Conservation (phyloP, 2,888 invertebrate genomes). For the Mimachlamys varia region DNA sequence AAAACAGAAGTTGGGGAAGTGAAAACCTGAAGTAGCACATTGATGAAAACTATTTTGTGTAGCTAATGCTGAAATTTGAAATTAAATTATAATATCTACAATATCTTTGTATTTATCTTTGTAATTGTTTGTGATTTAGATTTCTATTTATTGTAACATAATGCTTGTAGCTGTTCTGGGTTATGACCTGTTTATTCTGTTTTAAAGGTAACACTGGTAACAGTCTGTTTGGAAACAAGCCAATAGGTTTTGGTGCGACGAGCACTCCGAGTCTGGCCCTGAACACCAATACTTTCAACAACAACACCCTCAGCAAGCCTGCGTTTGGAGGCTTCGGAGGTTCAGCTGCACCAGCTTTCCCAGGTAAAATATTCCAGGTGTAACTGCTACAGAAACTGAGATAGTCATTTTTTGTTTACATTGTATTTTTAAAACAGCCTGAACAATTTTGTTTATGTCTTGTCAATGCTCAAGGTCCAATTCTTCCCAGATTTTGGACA, state of each 20-base stretch:
- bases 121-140: no score
- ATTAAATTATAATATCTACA: neutral
- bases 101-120: no score
- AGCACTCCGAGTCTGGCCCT: slow-evolving; percentile 21
- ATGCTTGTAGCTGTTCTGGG: no score
- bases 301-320: slow-evolving; percentile 59
- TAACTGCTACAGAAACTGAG: neutral
- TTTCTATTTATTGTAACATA: no score
- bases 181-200: neutral
- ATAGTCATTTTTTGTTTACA: no score
- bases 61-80: neutral
- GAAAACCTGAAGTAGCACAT: no score
- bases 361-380: slow-evolving; percentile 46
- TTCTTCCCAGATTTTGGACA: no score
- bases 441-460: no score
- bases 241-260: neutral
- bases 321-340: slow-evolving; percentile 56
- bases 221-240: slow-evolving; percentile 61
- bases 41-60: neutral
- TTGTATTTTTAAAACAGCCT: no score
- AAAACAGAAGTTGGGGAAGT: no score
- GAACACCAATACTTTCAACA: neutral
- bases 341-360: slow-evolving; percentile 48
- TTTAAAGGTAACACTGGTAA: slow-evolving; percentile 51
- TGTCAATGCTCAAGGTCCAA: neutral